phyloP scores from a whole-genome alignment of 2,113 vertebrate genomes.

The Aegypius monachus region DNA sequence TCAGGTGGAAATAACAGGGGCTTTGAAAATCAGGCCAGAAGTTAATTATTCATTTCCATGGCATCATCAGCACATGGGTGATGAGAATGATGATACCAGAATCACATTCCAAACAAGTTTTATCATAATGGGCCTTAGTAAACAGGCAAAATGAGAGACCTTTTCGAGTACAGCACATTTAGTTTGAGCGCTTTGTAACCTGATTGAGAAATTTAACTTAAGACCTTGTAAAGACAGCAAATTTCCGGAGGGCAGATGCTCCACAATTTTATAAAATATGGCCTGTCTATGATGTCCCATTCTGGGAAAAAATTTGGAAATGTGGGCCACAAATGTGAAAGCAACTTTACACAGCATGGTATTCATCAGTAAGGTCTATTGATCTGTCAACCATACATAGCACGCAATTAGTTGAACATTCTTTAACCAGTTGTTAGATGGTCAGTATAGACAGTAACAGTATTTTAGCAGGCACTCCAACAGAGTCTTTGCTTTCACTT shows the following conservation, averaged over 20 bases:
- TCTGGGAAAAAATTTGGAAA: neutral
- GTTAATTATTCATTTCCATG: slow-evolving; percentile 4
- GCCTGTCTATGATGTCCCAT: neutral
- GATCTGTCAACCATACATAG: neutral
- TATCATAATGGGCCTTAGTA: neutral
- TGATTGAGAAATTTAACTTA: neutral
- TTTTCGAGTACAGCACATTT: neutral
- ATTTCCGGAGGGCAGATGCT: neutral
- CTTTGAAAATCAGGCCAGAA: slow-evolving; percentile 18
- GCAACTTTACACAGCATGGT: neutral
- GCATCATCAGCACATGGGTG: neutral
- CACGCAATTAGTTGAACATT: neutral
- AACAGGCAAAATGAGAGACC: neutral
- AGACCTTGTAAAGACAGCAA: neutral
- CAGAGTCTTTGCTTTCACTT: neutral
- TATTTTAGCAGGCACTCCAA: neutral
- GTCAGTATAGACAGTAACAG: neutral
- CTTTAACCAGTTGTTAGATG: neutral
- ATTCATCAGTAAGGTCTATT: neutral
- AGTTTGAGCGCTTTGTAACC: neutral
- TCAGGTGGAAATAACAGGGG: neutral
- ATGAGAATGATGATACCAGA: neutral
- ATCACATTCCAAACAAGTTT: neutral
- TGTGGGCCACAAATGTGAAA: neutral
- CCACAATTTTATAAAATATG: neutral